A percentile compares a stretch with the other conserved stretches of the same genome.
phyloP scores from a whole-genome alignment of 2,797 vertebrate genomes.

The Galaxias olidus region DNA sequence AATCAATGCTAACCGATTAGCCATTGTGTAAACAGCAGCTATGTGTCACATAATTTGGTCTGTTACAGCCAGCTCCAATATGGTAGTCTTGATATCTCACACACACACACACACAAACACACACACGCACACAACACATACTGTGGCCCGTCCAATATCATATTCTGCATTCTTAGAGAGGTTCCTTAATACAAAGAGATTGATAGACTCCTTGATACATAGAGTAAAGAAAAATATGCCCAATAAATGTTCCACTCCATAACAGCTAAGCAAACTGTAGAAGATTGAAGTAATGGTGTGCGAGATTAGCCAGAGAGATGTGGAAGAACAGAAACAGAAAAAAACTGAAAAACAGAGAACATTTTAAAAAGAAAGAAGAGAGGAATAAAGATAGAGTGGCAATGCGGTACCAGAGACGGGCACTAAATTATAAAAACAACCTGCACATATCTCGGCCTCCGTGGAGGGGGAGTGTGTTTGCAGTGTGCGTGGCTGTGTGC shows the following conservation, averaged over 20 bases:
- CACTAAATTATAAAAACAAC: slow-evolving; percentile 7
- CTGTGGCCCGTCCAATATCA: no score
- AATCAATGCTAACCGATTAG: slow-evolving; percentile 40
- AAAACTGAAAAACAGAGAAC: slow-evolving; percentile 1
- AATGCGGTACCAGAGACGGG: slow-evolving; percentile 21
- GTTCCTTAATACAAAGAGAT: no score
- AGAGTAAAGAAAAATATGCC: no score
- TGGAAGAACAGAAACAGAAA: not conserved
- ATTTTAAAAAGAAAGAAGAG: slow-evolving; percentile 3
- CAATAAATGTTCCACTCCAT: no score
- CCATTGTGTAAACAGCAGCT: slow-evolving; percentile 8
- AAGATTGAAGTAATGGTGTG: not conserved
- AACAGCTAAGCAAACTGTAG: not conserved
- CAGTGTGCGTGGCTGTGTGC: not conserved
- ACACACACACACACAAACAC: no score
- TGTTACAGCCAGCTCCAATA: no score
- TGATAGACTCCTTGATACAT: no score
- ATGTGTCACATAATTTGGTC: no score
- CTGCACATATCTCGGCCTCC: slow-evolving; percentile 14
- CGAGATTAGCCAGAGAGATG: slow-evolving; percentile 12
- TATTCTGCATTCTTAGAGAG: no score
- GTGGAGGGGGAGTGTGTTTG: slow-evolving; percentile 13
- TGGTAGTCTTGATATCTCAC: no score
- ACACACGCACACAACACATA: no score
- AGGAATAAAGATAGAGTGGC: slow-evolving; percentile 2